phyloP scores from a whole-genome alignment of 2,888 invertebrate species.

The Pharmacophagus antenor region DNA sequence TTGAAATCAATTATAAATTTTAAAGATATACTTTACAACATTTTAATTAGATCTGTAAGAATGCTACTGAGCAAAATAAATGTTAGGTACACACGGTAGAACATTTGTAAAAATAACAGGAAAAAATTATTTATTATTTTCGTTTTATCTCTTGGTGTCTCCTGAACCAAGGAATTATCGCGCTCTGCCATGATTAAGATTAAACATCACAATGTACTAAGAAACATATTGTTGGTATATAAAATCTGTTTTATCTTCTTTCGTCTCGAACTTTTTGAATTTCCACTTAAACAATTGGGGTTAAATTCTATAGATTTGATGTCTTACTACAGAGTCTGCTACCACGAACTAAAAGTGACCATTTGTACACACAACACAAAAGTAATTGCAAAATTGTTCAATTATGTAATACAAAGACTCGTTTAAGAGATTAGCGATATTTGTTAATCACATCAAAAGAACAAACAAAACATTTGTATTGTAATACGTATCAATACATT shows the following conservation, averaged over 20 bases:
- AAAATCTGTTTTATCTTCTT: conserved; percentile 10
- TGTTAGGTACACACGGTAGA: background rate
- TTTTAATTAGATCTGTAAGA: background rate
- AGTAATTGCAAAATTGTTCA: no score
- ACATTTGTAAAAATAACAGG: conserved; percentile 5
- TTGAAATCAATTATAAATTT: no score
- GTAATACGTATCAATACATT: no score
- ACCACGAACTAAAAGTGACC: no score
- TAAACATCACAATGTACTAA: conserved; percentile 44
- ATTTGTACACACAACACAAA: no score
- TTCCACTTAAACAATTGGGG: background rate
- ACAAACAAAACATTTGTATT: no score
- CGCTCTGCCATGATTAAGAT: conserved; percentile 65
- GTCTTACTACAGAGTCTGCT: background rate
- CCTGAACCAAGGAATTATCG: conserved; percentile 58
- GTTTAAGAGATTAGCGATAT: no score
- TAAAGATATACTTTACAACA: background rate
- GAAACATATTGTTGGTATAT: conserved; percentile 10
- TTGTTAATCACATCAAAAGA: no score
- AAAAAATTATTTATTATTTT: conserved; percentile 23
- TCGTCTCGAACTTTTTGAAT: background rate
- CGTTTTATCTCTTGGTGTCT: conserved; percentile 22
- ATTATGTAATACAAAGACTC: no score
- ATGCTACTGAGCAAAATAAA: background rate
- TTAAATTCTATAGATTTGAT: no score